Conservation (phyloP, 1,140 invertebrate species). For the Lepidotrigona ventralis region DNA sequence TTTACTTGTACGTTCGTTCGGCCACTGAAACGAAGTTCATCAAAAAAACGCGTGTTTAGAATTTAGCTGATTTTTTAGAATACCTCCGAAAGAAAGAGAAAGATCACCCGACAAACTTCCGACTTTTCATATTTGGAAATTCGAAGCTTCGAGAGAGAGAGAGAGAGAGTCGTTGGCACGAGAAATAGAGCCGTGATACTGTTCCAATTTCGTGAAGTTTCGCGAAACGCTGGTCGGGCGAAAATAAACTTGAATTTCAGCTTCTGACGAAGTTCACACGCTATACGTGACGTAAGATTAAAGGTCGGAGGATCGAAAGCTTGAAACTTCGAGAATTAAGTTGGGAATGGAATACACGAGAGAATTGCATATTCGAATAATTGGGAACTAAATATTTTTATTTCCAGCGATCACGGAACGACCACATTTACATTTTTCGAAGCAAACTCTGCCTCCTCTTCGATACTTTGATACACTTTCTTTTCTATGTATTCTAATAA, state of each 20-base stretch:
- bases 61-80: too few species aligned
- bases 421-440: neutral
- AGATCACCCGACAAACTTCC: neutral
- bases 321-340: neutral
- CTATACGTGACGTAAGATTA: neutral
- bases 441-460: too few species aligned
- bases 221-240: neutral
- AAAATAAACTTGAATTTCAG: neutral
- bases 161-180: neutral
- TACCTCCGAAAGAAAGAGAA: too few species aligned
- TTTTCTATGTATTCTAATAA: too few species aligned
- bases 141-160: neutral
- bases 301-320: neutral
- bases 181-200: neutral
- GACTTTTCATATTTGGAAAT: neutral
- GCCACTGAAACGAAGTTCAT: neutral
- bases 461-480: too few species aligned
- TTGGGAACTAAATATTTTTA: neutral
- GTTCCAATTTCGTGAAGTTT: neutral
- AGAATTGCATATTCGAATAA: neutral
- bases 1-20: neutral
- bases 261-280: neutral
- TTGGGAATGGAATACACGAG: neutral
- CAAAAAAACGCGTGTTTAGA: slow-evolving; percentile 1
- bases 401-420: neutral